Conservation (phyloP, 2,113 vertebrate species). For the Hippoglossus stenolepis region DNA sequence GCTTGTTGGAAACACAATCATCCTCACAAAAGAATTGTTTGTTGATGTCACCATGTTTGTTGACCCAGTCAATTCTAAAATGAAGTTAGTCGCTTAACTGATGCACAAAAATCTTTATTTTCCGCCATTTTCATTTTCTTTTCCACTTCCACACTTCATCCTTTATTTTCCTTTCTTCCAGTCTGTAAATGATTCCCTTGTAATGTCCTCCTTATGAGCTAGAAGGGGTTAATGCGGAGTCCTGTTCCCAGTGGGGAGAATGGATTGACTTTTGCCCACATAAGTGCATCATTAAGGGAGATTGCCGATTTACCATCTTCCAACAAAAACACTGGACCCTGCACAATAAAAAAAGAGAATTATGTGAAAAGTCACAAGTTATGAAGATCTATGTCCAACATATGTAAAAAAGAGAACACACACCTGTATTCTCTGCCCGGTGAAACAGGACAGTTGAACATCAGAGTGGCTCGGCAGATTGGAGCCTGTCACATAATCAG, state of each 20-base stretch:
- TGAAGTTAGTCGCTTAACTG: constrained; percentile 5
- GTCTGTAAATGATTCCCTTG: background rate
- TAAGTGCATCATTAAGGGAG: constrained; percentile 95
- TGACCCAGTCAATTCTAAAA: constrained; percentile 15
- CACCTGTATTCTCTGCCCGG: constrained; percentile 94
- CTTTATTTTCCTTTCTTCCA: background rate
- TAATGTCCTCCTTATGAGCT: constrained; percentile 47
- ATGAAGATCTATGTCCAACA: background rate
- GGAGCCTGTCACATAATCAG: constrained; percentile 94
- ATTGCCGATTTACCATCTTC: constrained; percentile 96
- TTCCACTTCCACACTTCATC: background rate
- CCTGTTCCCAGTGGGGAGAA: constrained; percentile 98
- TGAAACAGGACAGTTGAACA: constrained; percentile 92
- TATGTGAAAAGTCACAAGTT: background rate
- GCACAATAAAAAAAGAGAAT: constrained; percentile 18
- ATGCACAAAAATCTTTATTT: constrained; percentile 2
- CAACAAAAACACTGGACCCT: constrained; percentile 95
- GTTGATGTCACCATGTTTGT: background rate
- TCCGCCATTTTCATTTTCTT: background rate
- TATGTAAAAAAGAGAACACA: background rate
- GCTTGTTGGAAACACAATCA: constrained; percentile 3
- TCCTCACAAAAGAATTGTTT: background rate
- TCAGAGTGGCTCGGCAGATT: constrained; percentile 96
- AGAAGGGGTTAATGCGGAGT: constrained; percentile 96
- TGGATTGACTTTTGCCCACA: constrained; percentile 99